Conservation (phyloP, 2,113 vertebrate species). For the Rhagologus leucostigma region DNA sequence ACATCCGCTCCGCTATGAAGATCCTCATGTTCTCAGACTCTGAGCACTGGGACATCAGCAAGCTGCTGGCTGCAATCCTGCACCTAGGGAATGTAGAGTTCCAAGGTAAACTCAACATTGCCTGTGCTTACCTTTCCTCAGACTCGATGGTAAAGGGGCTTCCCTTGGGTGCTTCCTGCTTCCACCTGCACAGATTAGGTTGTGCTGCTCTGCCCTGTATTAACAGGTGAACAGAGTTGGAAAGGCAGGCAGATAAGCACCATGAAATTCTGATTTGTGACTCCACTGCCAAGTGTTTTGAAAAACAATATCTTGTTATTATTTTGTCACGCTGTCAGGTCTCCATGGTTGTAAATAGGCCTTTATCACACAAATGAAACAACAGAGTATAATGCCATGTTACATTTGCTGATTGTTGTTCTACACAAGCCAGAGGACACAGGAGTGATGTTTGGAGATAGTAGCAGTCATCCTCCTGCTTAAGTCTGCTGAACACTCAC, state of each 20-base stretch:
- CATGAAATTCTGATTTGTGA: neutral
- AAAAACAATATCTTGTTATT: neutral
- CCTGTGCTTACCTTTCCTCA: neutral
- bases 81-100: constrained; percentile 91
- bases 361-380: neutral
- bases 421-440: neutral
- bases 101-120: constrained; percentile 72
- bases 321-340: neutral
- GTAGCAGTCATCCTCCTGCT: neutral
- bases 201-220: neutral
- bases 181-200: neutral
- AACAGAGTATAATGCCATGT: neutral
- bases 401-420: neutral
- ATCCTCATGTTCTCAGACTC: constrained; percentile 91
- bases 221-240: neutral
- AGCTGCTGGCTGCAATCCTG: constrained; percentile 88
- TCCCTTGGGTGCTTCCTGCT: neutral
- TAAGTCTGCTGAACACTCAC: neutral
- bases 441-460: neutral
- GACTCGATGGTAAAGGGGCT: neutral
- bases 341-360: neutral
- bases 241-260: neutral
- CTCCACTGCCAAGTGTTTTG: neutral
- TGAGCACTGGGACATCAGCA: constrained; percentile 89
- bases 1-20: constrained; percentile 91